Conservation (phyloP, 1,140 invertebrate genomes). For the Drosophila melanogaster region Release_6_plus_ISO1_MT NC_004354.4:15566001-15566500, state of each 20-base stretch:
- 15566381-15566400: not conserved
- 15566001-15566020: slow-evolving; percentile 20
- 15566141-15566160: slow-evolving; percentile 24
- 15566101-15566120: slow-evolving; percentile 19
- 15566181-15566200: not conserved
- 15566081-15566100: not conserved
- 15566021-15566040: slow-evolving; percentile 27
- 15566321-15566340: too few species aligned
- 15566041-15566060: slow-evolving; percentile 8
- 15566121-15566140: slow-evolving; percentile 19
- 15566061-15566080: not conserved
- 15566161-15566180: not conserved
- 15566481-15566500: too few species aligned
- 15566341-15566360: too few species aligned
- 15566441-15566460: too few species aligned
- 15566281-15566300: not conserved
- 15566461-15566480: too few species aligned
- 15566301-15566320: too few species aligned
- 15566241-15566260: not conserved
- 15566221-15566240: not conserved
- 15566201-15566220: not conserved
- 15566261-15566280: slow-evolving; percentile 9
- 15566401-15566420: too few species aligned
- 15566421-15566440: too few species aligned
- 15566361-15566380: too few species aligned